Base-by-base conservation (phyloP, 2,888 invertebrate genomes). In the Drosophila siamana region DNA sequence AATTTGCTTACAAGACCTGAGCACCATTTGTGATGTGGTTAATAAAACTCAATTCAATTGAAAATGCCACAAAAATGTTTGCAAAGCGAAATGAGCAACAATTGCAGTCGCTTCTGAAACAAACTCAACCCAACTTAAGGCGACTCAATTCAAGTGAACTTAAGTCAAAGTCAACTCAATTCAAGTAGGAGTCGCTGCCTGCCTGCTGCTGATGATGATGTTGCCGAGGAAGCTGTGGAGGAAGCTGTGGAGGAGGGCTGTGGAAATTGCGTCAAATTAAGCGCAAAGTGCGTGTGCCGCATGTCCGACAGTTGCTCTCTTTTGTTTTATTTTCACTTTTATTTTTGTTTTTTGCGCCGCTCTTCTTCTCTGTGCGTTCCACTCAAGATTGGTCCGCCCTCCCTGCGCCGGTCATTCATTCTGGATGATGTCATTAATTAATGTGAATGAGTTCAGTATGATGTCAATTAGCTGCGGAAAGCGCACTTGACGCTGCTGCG, bases 401-500 rank as follows among this genome's bases (percentile, higher is more conserved):
- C 3, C 38, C 56, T 40, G 46, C 36, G 6, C 48, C 54, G 50
- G 44, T 61, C 74, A 59, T 74, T 74, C 75, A 75, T 52, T 60
- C 52, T 63, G 78, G 70, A 86, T 86, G 86, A 86, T 86, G 86
- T 86, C 86, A 86, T 88, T 86, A 86, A 86, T 86, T 86, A 86
- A 86, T 86, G 84, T 82, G 86, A 86, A 86, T 86, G 86, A 86
- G 86, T 87, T 86, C 88, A 87, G 88, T 86, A 86, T 87, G 85
- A 87, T 86, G 85, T 86, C 85, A 86, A 86, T 86, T 86, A 86
- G 85, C 83, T 87, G 85, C 78, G 85, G 86, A 87, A 85, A 85
- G 79, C 86, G 80, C 75, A 85, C 88, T 87, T 77, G 80, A 69
- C 69, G 84, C 63, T 67, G 44, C 64, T 70, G 75, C 69, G 78